These are phyloP conservation scores for Zhuqinia jingwanae DNA, from an alignment of 2,888 invertebrate species.

Conservation along the genomic window DNA sequence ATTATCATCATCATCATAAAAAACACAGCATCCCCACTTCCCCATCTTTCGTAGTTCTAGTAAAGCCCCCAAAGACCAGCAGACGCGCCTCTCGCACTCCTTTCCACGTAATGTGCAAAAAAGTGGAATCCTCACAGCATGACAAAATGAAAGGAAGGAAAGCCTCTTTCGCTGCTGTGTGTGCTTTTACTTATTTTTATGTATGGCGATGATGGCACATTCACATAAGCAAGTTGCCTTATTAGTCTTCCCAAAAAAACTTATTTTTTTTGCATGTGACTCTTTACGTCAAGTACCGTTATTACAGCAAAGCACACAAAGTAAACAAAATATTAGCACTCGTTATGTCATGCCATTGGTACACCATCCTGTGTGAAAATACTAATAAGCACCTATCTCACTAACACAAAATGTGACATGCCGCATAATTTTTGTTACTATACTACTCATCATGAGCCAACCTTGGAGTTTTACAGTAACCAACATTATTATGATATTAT, in stretches of 20 bases:
- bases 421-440: too few species aligned
- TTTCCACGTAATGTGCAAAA: background rate
- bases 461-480: too few species aligned
- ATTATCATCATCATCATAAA: slow-evolving; percentile 15
- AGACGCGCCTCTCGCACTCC: slow-evolving; percentile 1
- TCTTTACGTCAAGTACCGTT: background rate
- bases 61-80: background rate
- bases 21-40: background rate
- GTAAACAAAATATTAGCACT: background rate
- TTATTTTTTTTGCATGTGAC: background rate
- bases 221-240: too few species aligned
- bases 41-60: background rate
- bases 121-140: background rate
- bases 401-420: background rate
- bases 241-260: background rate
- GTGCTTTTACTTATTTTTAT: slow-evolving; percentile 20
- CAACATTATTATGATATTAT: too few species aligned
- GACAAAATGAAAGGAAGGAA: slow-evolving; percentile 40
- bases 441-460: too few species aligned
- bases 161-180: background rate
- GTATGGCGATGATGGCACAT: slow-evolving; percentile 38
- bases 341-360: too few species aligned
- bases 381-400: background rate
- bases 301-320: background rate
- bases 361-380: background rate